Percentiles rank a stretch among this genome's conserved stretches.
phyloP scores from a whole-genome alignment of 2,888 invertebrate genomes.

The Oscheius myriophilus region DNA sequence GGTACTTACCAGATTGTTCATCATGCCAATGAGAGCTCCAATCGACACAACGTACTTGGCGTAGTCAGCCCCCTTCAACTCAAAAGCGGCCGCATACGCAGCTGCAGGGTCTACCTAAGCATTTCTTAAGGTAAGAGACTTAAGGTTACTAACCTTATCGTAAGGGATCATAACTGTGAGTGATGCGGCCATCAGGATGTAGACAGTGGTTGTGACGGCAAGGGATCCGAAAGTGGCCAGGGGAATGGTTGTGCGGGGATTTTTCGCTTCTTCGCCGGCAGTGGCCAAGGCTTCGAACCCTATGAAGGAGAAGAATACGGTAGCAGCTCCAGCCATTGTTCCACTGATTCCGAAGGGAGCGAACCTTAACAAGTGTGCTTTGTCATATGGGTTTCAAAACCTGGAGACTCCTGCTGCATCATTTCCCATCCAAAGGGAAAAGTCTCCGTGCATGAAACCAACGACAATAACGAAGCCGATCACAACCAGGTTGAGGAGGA shows the following conservation, averaged over 20 bases:
- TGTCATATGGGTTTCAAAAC: conserved; percentile 13
- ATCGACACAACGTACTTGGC: conserved; percentile 38
- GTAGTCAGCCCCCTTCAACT: conserved; percentile 35
- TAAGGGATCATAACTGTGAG: conserved; percentile 55
- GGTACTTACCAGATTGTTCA: conserved; percentile 37
- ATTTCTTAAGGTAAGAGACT: not conserved
- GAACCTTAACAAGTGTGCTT: conserved; percentile 14
- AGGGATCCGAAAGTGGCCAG: conserved; percentile 52
- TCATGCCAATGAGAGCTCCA: conserved; percentile 43
- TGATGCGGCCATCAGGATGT: conserved; percentile 48
- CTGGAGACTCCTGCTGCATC: conserved; percentile 35
- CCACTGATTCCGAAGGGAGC: conserved; percentile 71
- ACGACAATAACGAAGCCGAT: conserved; percentile 73
- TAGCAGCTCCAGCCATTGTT: conserved; percentile 71
- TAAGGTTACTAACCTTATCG: conserved; percentile 31
- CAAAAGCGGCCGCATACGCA: conserved; percentile 44
- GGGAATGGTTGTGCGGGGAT: conserved; percentile 51
- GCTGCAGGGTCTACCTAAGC: conserved; percentile 36
- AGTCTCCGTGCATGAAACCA: conserved; percentile 85
- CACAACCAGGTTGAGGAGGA: conserved; percentile 63
- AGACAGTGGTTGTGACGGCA: conserved; percentile 41
- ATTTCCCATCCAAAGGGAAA: conserved; percentile 79
- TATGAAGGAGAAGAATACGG: conserved; percentile 72
- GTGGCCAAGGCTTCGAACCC: conserved; percentile 72
- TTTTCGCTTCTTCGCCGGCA: conserved; percentile 71